Base-by-base conservation (phyloP, 2,113 vertebrate species). In the Pituophis catenifer region DNA sequence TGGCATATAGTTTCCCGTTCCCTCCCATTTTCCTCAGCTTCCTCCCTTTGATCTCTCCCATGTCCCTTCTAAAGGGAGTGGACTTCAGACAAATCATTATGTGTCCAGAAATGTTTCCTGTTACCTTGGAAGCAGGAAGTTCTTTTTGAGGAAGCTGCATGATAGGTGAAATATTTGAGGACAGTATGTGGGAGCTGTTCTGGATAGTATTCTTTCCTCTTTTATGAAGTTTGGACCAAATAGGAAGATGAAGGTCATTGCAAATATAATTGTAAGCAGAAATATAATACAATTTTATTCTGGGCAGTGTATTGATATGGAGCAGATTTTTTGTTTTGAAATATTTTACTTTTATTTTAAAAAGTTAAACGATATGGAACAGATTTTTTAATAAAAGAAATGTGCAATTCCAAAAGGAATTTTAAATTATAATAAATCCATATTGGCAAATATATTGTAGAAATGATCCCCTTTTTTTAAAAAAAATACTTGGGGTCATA, bases 11-110 rank as follows among this genome's bases (percentile, higher is more conserved):
- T 89, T 93, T 95, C 90, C 92, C 86, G 26, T 90, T 94, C 85
- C 87, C 89, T 91, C 70, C 89, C 89, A 93, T 93, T 90, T 70
- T 95, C 89, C 70, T 75, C 91, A 90, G 53, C 38, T 96, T 94
- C 95, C 92, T 97, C 94, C 91, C 92, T 94, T 95, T 96, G 93
- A 97, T 95, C 90, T 95, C 95, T 96, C 95, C 17, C 8, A 44
- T 19, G 17, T 81, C 33, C 96, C 95, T 96, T 95, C 95, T 96
- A 96, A 94, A 92, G 95, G 95, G 96, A 96, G 96, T 95, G 92
- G 95, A 81, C 92, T 96, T 94, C 90, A 57, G 89, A 57, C 88
- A 94, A 75, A 75, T 89, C 93, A 94, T 94, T 94, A 89, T 95
- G 95, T 95, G 94, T 38, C 58, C 89, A 88, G 9, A 87, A 59